Percentiles rank a stretch among this genome's conserved stretches.
phyloP scores from a whole-genome alignment of 2,888 invertebrate species.

The Mayetiola destructor region DNA sequence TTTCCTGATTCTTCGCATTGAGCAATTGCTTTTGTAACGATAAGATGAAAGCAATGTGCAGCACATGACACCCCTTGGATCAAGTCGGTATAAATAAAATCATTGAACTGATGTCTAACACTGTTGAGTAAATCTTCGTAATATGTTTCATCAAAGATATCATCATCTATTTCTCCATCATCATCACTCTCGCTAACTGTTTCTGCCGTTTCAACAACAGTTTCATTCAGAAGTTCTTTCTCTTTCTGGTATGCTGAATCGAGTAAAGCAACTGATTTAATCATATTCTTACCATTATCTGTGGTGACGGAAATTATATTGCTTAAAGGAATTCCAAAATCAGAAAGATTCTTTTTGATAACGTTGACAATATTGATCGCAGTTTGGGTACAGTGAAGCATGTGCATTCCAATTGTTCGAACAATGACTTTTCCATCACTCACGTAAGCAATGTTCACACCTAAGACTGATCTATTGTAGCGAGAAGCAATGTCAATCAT shows the following conservation, averaged over 20 bases:
- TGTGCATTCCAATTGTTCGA: background rate
- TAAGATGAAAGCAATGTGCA: background rate
- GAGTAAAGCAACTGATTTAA: background rate
- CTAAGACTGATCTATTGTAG: background rate
- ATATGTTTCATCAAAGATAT: background rate
- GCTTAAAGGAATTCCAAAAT: background rate
- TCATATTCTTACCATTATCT: background rate
- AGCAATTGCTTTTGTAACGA: background rate
- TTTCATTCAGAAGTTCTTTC: background rate
- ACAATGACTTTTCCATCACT: background rate
- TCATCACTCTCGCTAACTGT: background rate
- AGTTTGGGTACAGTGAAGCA: background rate
- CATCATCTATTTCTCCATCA: background rate
- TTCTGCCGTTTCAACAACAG: too few relatives aligned
- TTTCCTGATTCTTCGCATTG: background rate
- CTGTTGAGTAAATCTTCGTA: background rate
- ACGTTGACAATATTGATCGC: background rate
- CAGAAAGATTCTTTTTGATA: background rate
- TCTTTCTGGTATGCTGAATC: background rate
- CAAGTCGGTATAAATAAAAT: background rate
- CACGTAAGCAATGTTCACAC: background rate
- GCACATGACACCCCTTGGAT: background rate
- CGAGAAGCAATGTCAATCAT: background rate
- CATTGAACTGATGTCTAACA: background rate
- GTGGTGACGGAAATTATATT: background rate